These are phyloP conservation scores for Okamejei kenojei DNA, from an alignment of 2,797 vertebrate species.

Conservation along the genomic window DNA sequence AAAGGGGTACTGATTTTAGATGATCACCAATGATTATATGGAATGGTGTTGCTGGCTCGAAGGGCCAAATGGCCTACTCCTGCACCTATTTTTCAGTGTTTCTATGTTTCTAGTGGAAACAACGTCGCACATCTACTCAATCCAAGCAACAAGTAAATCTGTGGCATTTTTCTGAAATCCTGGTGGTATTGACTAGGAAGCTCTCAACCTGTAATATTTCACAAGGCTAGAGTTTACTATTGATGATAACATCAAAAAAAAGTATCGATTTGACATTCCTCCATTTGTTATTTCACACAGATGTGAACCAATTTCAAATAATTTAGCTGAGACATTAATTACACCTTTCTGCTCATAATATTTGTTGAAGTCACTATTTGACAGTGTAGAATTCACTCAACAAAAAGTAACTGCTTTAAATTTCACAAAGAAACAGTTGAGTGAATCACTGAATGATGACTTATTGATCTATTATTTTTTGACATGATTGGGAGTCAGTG, in stretches of 20 bases:
- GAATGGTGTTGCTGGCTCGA: too few relatives aligned
- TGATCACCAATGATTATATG: too few relatives aligned
- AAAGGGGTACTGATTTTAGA: too few relatives aligned
- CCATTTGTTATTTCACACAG: not conserved
- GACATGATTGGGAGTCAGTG: not conserved
- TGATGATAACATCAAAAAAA: not conserved
- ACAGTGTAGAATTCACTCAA: not conserved
- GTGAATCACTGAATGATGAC: not conserved
- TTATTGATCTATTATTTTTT: not conserved
- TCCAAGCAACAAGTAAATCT: not conserved
- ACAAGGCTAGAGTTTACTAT: not conserved
- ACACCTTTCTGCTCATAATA: not conserved
- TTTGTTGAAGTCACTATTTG: not conserved
- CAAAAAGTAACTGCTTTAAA: not conserved
- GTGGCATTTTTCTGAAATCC: not conserved
- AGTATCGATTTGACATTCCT: constrained; percentile 11
- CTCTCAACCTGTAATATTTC: not conserved
- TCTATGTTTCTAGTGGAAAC: too few relatives aligned
- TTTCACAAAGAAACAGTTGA: not conserved
- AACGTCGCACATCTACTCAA: too few relatives aligned
- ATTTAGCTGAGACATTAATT: not conserved
- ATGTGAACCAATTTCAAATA: constrained; percentile 1
- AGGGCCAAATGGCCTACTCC: too few relatives aligned
- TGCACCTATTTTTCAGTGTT: too few relatives aligned
- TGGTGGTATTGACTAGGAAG: not conserved